Conservation (phyloP, 2,888 invertebrate genomes). For the Latrodectus hesperus region DNA sequence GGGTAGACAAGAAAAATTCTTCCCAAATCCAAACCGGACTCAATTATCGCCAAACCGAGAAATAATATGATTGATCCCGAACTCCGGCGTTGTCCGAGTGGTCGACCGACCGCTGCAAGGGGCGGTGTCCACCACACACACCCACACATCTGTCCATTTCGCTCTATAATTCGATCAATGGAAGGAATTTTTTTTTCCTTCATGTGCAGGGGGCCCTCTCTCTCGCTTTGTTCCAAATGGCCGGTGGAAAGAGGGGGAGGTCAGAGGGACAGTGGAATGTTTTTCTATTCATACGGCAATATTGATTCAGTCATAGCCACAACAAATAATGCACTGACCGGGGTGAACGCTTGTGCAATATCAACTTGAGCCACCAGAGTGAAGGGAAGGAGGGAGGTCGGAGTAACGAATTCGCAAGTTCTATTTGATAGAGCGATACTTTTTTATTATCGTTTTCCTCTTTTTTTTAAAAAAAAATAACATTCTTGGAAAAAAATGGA, state of each 20-base stretch:
- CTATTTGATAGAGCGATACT: not conserved
- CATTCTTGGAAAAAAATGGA: not conserved
- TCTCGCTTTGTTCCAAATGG: not conserved
- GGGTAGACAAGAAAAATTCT: not conserved
- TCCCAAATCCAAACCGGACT: not conserved
- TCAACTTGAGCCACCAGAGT: not conserved
- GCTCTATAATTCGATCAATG: constrained; percentile 5
- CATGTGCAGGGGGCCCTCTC: not conserved
- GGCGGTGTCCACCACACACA: not conserved
- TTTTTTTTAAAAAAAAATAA: not conserved
- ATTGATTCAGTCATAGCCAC: constrained; percentile 3
- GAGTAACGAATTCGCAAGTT: not conserved
- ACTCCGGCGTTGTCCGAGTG: not conserved
- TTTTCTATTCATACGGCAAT: constrained; percentile 2
- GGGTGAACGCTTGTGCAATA: not conserved
- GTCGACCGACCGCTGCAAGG: not conserved
- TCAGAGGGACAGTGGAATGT: not conserved
- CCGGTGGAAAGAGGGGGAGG: not conserved
- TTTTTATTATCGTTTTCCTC: not conserved
- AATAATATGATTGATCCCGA: not conserved
- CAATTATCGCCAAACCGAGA: constrained; percentile 1
- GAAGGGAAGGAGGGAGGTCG: not conserved
- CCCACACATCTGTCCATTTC: constrained; percentile 3
- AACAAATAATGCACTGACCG: constrained; percentile 5
- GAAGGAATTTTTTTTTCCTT: not conserved